Evolutionary conservation across 2,888 invertebrate genomes (phyloP).

Genomic region (Heliconius erato): DNA sequence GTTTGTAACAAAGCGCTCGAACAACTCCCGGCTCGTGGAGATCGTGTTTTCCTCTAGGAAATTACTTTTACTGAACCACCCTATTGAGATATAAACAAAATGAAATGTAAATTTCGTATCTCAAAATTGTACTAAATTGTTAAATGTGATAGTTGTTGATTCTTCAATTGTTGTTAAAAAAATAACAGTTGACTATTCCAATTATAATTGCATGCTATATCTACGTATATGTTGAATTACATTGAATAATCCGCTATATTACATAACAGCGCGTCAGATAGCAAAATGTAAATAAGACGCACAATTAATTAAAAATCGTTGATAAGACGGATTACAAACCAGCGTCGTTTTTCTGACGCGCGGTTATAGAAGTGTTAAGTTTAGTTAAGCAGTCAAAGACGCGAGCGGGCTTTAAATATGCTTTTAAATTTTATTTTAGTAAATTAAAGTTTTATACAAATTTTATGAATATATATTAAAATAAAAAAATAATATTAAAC

Average conservation of each 20-base stretch:
- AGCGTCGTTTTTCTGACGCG: too few relatives aligned
- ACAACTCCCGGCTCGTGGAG: slow-evolving; percentile 18
- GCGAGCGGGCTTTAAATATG: background rate
- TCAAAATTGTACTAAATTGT: background rate
- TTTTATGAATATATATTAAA: background rate
- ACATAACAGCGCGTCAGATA: too few relatives aligned
- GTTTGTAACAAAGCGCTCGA: slow-evolving; percentile 37
- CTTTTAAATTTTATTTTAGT: background rate
- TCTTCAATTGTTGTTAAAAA: too few relatives aligned
- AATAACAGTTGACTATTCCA: too few relatives aligned
- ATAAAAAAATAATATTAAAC: background rate
- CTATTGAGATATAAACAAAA: slow-evolving; percentile 28
- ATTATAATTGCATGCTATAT: too few relatives aligned
- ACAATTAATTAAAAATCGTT: too few relatives aligned
- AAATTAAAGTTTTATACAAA: background rate
- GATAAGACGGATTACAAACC: too few relatives aligned
- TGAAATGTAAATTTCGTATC: background rate
- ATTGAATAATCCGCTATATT: too few relatives aligned
- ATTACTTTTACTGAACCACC: slow-evolving; percentile 35
- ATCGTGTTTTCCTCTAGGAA: slow-evolving; percentile 35
- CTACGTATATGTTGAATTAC: too few relatives aligned
- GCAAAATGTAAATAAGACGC: too few relatives aligned
- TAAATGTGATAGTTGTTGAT: background rate
- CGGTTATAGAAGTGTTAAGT: too few relatives aligned
- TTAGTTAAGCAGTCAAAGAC: too few relatives aligned